Evolutionary conservation across 2,888 invertebrate species (phyloP).

Genomic region (Pristionchus arcanus): DNA sequence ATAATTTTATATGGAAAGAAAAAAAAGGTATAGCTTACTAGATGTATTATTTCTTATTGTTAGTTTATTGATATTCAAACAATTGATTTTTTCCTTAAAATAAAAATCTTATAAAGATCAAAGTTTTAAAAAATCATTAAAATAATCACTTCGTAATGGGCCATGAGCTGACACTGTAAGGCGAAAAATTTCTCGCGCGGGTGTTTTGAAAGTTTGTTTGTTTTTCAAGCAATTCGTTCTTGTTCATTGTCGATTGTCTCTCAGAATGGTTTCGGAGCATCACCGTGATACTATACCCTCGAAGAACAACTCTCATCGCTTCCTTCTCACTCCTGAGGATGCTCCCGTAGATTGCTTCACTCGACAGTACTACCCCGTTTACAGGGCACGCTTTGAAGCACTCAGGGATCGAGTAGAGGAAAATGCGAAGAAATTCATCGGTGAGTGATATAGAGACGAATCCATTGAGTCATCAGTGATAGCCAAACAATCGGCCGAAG

Average conservation of each 20-base stretch:
- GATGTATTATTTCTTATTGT: too few relatives aligned
- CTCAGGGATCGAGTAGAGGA: slow-evolving; percentile 59
- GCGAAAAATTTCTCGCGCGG: background rate
- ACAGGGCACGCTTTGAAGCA: slow-evolving; percentile 60
- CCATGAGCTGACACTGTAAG: background rate
- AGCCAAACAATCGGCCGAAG: background rate
- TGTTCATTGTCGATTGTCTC: background rate
- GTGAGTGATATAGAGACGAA: slow-evolving; percentile 46
- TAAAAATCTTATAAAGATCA: background rate
- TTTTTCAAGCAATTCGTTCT: background rate
- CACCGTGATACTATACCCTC: background rate
- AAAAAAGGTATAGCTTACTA: too few relatives aligned
- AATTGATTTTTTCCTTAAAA: too few relatives aligned
- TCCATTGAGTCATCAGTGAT: background rate
- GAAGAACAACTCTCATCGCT: slow-evolving; percentile 29
- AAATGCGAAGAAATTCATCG: slow-evolving; percentile 60
- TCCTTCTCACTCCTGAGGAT: slow-evolving; percentile 7
- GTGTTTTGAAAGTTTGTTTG: slow-evolving; percentile 21
- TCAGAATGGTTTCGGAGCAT: slow-evolving; percentile 39
- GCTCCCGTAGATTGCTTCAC: slow-evolving; percentile 48
- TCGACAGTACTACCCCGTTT: slow-evolving; percentile 64
- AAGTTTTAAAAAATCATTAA: background rate
- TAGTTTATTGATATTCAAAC: too few relatives aligned
- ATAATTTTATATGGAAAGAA: too few relatives aligned
- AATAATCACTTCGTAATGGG: background rate